phyloP scores from a whole-genome alignment of 1,140 invertebrate species.

The Apocrypta bakeri region DNA sequence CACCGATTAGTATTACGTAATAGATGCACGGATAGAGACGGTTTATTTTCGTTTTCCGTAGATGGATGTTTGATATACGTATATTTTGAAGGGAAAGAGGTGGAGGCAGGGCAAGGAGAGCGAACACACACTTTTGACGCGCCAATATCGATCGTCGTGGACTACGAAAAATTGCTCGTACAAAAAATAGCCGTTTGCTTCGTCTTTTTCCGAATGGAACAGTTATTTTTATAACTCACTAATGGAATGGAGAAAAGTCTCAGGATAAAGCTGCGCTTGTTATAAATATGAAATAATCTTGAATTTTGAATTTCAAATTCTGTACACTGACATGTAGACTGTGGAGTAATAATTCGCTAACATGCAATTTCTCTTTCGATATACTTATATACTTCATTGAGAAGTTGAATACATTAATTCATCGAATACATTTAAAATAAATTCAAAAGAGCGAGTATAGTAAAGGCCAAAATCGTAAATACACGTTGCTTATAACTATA shows the following conservation, averaged over 20 bases:
- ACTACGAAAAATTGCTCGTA: no score
- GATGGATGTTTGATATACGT: neutral
- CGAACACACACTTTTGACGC: no score
- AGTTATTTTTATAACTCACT: no score
- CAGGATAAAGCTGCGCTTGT: neutral
- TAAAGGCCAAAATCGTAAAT: no score
- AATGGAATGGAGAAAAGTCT: no score
- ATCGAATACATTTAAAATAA: neutral
- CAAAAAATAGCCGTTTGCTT: no score
- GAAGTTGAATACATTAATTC: neutral
- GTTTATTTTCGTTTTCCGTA: neutral
- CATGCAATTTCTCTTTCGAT: neutral
- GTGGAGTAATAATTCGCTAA: neutral
- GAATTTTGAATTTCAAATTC: conserved; percentile 15
- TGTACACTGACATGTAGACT: neutral
- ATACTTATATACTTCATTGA: neutral
- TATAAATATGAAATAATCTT: neutral
- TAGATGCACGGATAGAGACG: neutral
- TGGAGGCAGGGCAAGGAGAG: no score
- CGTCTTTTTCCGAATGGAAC: no score
- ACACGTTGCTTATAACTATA: no score
- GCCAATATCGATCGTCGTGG: no score
- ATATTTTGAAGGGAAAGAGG: no score
- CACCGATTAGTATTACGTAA: neutral
- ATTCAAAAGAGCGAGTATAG: no score